Conservation (phyloP, 2,113 vertebrate genomes). For the Corythoichthys intestinalis region DNA sequence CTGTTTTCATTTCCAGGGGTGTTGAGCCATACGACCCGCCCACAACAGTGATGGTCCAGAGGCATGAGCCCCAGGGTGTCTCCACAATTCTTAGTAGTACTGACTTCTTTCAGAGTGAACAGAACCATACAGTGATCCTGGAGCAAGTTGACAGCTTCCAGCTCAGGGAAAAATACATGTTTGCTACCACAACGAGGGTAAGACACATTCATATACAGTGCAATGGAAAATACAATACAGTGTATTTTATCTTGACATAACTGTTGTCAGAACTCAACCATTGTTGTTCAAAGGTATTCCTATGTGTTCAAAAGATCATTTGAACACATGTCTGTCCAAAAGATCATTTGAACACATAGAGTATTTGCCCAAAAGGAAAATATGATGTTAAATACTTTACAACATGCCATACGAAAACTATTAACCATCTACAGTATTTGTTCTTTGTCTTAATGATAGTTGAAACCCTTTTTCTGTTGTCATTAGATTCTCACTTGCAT, state of each 20-base stretch:
- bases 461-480: background rate
- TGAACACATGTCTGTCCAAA: background rate
- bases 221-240: background rate
- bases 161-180: slow-evolving; percentile 95
- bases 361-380: background rate
- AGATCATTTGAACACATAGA: background rate
- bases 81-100: slow-evolving; percentile 88
- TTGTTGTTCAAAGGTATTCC: background rate
- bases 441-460: background rate
- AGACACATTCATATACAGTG: slow-evolving; percentile 44
- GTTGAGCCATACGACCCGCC: slow-evolving; percentile 86
- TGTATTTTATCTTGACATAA: background rate
- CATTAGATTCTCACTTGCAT: background rate
- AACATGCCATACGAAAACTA: background rate
- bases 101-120: slow-evolving; percentile 91
- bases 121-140: slow-evolving; percentile 84
- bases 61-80: slow-evolving; percentile 85
- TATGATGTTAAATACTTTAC: background rate
- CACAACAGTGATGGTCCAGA: slow-evolving; percentile 84
- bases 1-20: slow-evolving; percentile 73
- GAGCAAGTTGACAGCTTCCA: slow-evolving; percentile 92
- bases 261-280: background rate
- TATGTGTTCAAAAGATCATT: background rate
- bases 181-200: slow-evolving; percentile 90
- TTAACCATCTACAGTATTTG: background rate